Evolutionary conservation across 2,113 vertebrate genomes (phyloP).

Genomic region (Sus scrofa): DNA sequence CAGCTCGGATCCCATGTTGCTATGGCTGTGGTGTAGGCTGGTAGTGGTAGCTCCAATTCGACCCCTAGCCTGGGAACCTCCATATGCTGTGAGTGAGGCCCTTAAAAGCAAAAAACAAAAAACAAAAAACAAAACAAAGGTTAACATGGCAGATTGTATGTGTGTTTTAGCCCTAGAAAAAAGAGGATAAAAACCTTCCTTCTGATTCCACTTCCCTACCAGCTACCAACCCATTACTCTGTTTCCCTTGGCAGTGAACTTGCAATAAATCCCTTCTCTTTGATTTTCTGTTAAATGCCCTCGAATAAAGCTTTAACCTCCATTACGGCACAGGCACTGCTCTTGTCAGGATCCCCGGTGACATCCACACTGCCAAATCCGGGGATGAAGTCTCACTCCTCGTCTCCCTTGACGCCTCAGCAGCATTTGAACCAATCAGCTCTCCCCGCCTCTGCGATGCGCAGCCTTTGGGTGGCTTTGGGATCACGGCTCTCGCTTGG

Average conservation of each 20-base stretch:
- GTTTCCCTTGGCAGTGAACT: background rate
- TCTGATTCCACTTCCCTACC: background rate
- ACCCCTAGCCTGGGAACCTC: too few relatives aligned
- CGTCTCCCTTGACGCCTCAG: background rate
- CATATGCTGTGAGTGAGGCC: too few relatives aligned
- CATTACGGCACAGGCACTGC: background rate
- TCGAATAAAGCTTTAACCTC: background rate
- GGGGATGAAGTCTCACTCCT: background rate
- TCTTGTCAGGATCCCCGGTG: background rate
- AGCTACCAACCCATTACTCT: background rate
- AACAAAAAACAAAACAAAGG: too few relatives aligned
- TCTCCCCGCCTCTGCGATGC: background rate
- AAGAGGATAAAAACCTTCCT: background rate
- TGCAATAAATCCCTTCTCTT: constrained; percentile 45
- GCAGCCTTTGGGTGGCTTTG: background rate
- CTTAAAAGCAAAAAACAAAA: too few relatives aligned
- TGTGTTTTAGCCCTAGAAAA: background rate
- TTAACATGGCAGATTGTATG: background rate
- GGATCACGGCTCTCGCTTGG: background rate
- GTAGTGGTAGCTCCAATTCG: too few relatives aligned
- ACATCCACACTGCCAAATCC: background rate
- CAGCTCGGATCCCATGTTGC: too few relatives aligned
- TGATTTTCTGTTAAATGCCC: constrained; percentile 9
- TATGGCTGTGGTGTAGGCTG: too few relatives aligned
- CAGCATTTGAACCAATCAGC: background rate